A percentile compares a stretch with the other conserved stretches of the same genome.
Evolutionary conservation across 2,888 invertebrate species (phyloP).

Genomic region (Sylvicola fuscatus): DNA sequence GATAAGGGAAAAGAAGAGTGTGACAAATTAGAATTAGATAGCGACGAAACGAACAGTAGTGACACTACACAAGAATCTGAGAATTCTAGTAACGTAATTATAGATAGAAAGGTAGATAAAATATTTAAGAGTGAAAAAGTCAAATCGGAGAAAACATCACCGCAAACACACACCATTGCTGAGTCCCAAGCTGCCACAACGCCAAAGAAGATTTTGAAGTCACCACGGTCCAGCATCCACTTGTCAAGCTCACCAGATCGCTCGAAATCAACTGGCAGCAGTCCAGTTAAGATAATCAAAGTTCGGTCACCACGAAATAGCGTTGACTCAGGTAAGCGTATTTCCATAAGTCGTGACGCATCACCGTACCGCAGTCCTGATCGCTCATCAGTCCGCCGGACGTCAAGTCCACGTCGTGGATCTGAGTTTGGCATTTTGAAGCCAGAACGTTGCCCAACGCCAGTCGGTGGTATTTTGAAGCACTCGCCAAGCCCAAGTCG

Average conservation of each 20-base stretch:
- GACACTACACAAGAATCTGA: neutral
- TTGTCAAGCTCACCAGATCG: conserved; percentile 30
- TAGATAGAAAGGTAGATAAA: conserved; percentile 25
- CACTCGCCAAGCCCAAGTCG: conserved; percentile 19
- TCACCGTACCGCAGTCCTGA: conserved; percentile 21
- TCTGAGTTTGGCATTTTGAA: conserved; percentile 24
- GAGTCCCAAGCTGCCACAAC: conserved; percentile 14
- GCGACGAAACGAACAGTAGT: neutral
- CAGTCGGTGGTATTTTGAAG: conserved; percentile 15
- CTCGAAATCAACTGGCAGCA: conserved; percentile 22
- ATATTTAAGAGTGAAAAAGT: conserved; percentile 15
- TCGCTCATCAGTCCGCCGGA: conserved; percentile 11
- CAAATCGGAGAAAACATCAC: neutral
- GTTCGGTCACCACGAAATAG: conserved; percentile 32
- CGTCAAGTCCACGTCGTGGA: conserved; percentile 21
- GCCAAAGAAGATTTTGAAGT: conserved; percentile 16
- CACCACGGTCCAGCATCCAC: conserved; percentile 35
- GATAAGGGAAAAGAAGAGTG: neutral
- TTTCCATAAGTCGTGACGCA: conserved; percentile 19
- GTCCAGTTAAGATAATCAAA: conserved; percentile 25
- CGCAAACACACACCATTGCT: neutral
- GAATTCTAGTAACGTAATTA: conserved; percentile 11
- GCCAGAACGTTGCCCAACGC: conserved; percentile 15
- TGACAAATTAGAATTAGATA: too few relatives aligned
- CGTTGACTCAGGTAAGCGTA: conserved; percentile 26